Conservation (phyloP, 2,797 vertebrate genomes). For the Onychomys torridus region DNA sequence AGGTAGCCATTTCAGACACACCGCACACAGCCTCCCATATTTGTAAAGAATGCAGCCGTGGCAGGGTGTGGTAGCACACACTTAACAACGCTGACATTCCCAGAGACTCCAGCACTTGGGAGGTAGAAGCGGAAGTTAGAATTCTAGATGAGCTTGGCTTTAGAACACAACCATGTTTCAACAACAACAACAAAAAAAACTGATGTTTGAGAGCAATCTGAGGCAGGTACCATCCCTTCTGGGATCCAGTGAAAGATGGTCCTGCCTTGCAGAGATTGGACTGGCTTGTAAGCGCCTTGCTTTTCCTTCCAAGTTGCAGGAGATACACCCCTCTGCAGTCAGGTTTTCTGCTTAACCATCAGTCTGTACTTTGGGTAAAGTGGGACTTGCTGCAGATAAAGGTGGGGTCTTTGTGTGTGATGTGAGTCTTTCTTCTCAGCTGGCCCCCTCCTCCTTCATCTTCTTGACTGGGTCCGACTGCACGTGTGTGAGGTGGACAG, state of each 20-base stretch:
- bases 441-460: slow-evolving; percentile 93
- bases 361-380: neutral
- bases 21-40: neutral
- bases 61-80: neutral
- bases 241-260: neutral
- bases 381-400: neutral
- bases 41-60: neutral
- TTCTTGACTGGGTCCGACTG: slow-evolving; percentile 96
- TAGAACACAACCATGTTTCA: neutral
- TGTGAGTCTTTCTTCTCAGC: slow-evolving; percentile 86
- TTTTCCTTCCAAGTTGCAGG: neutral
- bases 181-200: neutral
- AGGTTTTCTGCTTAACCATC: neutral
- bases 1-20: neutral
- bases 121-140: neutral
- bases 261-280: neutral
- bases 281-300: neutral
- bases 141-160: neutral
- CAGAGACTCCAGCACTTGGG: neutral
- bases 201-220: neutral
- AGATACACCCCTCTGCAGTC: neutral
- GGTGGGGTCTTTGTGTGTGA: slow-evolving; percentile 38
- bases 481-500: slow-evolving; percentile 95
- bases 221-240: neutral
- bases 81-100: neutral